Conservation (phyloP, 2,888 invertebrate species). For the Odontocolon sp. region DNA sequence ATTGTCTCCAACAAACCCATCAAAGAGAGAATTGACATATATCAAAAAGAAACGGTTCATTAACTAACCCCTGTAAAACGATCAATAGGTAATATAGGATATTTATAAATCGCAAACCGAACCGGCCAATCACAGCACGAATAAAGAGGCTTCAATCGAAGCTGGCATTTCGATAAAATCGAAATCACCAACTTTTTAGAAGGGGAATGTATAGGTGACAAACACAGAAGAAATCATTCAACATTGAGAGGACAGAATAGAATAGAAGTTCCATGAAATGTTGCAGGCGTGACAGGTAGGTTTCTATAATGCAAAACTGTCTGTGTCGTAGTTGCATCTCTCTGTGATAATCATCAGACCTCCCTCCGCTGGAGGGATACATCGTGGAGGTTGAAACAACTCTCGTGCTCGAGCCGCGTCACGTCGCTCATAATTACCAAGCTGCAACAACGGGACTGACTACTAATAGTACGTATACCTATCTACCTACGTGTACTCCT, state of each 20-base stretch:
- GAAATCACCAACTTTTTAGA: no score
- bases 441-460: conserved; percentile 31
- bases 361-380: conserved; percentile 31
- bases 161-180: no score
- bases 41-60: no score
- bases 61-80: no score
- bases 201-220: not conserved
- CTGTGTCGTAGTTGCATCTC: conserved; percentile 40
- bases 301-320: conserved; percentile 53
- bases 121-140: no score
- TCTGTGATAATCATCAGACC: conserved; percentile 45
- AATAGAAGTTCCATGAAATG: conserved; percentile 12
- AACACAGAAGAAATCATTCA: not conserved
- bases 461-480: not conserved
- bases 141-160: no score
- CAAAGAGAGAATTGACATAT: no score
- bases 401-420: conserved; percentile 30
- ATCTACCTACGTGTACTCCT: not conserved
- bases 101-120: no score
- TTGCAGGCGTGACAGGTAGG: conserved; percentile 43
- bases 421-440: conserved; percentile 55
- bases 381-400: conserved; percentile 35
- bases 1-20: no score
- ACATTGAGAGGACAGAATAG: conserved; percentile 40
- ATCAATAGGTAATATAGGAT: no score